Evolutionary conservation across 2,797 vertebrate genomes (phyloP).

Genomic region (Margarornis squamiger): DNA sequence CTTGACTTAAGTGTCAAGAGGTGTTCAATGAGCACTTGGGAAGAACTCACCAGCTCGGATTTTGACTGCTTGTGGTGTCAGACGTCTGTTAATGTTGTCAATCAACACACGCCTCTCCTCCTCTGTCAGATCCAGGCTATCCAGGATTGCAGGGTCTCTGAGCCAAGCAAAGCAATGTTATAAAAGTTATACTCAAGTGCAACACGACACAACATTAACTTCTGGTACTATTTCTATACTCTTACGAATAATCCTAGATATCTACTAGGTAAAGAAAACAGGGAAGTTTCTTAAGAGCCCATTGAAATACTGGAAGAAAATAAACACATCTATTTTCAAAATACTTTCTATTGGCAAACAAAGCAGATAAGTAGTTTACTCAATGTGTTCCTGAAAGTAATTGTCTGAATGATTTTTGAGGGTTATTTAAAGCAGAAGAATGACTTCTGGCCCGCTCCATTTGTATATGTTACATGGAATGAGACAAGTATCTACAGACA

Average conservation of each 20-base stretch:
- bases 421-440: not conserved
- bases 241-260: not conserved
- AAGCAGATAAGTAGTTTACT: not conserved
- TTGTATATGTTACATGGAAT: not conserved
- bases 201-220: not conserved
- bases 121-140: constrained; percentile 91
- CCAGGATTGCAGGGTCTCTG: constrained; percentile 93
- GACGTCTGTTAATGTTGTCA: constrained; percentile 96
- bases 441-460: not conserved
- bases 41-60: constrained; percentile 89
- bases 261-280: not conserved
- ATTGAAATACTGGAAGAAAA: not conserved
- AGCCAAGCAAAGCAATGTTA: not conserved
- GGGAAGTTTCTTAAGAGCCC: not conserved
- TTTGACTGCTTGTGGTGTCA: constrained; percentile 98
- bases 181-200: not conserved
- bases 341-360: not conserved
- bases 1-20: not conserved
- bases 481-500: not conserved
- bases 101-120: constrained; percentile 91
- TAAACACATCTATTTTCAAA: not conserved
- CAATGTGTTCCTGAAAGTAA: not conserved
- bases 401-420: not conserved
- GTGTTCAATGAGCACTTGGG: not conserved
- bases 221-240: not conserved